These are phyloP conservation scores for Spea multiplicata DNA, from an alignment of 2,113 vertebrate genomes.

Conservation along the genomic window DNA sequence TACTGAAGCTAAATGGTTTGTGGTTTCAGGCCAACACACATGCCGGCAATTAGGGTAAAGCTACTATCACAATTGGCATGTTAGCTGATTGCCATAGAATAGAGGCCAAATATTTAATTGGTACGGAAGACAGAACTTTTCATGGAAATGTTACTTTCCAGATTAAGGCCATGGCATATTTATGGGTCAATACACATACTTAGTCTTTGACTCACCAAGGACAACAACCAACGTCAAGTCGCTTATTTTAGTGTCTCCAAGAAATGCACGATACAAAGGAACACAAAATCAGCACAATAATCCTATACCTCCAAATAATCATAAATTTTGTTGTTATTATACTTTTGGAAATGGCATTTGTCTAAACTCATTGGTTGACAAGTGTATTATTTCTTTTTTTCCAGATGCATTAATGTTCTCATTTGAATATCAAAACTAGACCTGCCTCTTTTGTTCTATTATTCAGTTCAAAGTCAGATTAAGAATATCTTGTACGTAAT, in stretches of 20 bases:
- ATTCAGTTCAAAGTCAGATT: too few relatives aligned
- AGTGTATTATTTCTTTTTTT: too few relatives aligned
- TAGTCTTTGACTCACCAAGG: slow-evolving; percentile 18
- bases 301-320: too few relatives aligned
- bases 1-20: slow-evolving; percentile 11
- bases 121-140: neutral
- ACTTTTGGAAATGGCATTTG: too few relatives aligned
- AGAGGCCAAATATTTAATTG: slow-evolving; percentile 41
- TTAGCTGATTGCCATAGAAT: slow-evolving; percentile 36
- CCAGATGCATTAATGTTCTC: too few relatives aligned
- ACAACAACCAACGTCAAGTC: slow-evolving; percentile 7
- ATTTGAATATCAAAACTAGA: too few relatives aligned
- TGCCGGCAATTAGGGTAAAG: slow-evolving; percentile 33
- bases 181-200: slow-evolving; percentile 28
- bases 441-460: too few relatives aligned
- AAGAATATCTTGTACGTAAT: too few relatives aligned
- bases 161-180: slow-evolving; percentile 11
- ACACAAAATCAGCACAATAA: neutral
- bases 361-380: too few relatives aligned
- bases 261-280: neutral
- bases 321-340: too few relatives aligned
- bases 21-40: slow-evolving; percentile 35
- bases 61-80: slow-evolving; percentile 30
- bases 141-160: neutral
- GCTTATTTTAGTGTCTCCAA: slow-evolving; percentile 1